Conservation (phyloP, 1,140 invertebrate genomes). For the Zaprionus gabonicus region DNA sequence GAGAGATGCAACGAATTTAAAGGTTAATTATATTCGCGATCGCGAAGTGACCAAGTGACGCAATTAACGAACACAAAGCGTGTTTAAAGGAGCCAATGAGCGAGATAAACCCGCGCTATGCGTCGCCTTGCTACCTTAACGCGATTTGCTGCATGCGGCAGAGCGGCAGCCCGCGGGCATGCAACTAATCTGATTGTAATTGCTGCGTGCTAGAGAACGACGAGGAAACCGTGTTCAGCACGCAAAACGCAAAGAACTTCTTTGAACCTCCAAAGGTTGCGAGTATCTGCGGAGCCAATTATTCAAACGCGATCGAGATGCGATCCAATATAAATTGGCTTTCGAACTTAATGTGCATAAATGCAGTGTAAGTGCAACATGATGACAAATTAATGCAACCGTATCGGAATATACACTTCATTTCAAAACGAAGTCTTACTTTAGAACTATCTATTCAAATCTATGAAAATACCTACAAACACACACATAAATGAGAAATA, state of each 20-base stretch:
- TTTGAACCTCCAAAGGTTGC: slow-evolving; percentile 38
- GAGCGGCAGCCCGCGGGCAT: slow-evolving; percentile 44
- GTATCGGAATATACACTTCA: not conserved
- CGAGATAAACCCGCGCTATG: slow-evolving; percentile 28
- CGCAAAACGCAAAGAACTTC: slow-evolving; percentile 56
- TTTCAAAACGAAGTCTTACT: no score
- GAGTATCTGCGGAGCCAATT: slow-evolving; percentile 62
- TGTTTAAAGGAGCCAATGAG: slow-evolving; percentile 28
- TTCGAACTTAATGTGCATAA: slow-evolving; percentile 31
- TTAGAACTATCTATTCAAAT: not conserved
- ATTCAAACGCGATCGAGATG: slow-evolving; percentile 69
- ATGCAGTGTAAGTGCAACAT: slow-evolving; percentile 16
- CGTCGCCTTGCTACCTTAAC: slow-evolving; percentile 14
- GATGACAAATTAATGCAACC: not conserved
- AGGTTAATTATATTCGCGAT: slow-evolving; percentile 2
- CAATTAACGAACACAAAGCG: slow-evolving; percentile 6
- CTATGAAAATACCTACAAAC: not conserved
- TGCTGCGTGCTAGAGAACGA: slow-evolving; percentile 67
- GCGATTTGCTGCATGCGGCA: slow-evolving; percentile 31
- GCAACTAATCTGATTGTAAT: slow-evolving; percentile 81
- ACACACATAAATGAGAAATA: not conserved
- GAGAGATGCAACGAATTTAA: not conserved
- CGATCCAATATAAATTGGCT: slow-evolving; percentile 67
- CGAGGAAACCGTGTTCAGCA: slow-evolving; percentile 40
- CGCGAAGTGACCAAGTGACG: slow-evolving; percentile 1